Conservation (phyloP, 2,113 vertebrate species). For the Pelecanus crispus region DNA sequence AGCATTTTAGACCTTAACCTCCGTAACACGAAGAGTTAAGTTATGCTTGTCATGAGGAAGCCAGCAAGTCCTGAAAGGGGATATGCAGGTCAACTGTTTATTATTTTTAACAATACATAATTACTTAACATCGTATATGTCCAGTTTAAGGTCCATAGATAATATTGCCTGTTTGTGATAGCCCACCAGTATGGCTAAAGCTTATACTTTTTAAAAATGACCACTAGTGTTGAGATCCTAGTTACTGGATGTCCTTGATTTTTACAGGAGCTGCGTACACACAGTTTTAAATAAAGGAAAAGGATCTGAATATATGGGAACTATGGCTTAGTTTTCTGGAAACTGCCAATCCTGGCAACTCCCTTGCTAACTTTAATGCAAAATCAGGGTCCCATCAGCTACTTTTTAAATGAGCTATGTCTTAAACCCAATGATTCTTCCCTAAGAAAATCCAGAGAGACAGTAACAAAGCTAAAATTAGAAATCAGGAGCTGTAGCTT, state of each 20-base stretch:
- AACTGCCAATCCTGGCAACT: neutral
- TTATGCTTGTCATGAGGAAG: neutral
- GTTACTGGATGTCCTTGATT: neutral
- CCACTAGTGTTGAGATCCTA: neutral
- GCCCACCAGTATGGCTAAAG: neutral
- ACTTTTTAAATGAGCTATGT: neutral
- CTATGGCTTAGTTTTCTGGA: neutral
- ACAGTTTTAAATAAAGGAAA: neutral
- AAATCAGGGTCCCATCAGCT: neutral
- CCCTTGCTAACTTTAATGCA: neutral
- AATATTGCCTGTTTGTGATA: neutral
- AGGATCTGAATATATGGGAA: neutral
- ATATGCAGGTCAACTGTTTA: neutral
- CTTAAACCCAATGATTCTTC: neutral
- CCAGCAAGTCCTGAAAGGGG: neutral
- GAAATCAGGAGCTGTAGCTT: conserved; percentile 36
- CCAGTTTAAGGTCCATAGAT: neutral
- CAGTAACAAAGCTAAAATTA: conserved; percentile 55
- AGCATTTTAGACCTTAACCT: neutral
- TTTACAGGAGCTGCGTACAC: neutral
- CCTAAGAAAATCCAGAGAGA: conserved; percentile 22
- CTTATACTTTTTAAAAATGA: neutral
- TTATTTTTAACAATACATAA: neutral
- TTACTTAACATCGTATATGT: neutral
- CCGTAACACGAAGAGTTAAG: neutral